Percentiles rank a stretch among this genome's conserved stretches.
phyloP scores from a whole-genome alignment of 1,140 invertebrate genomes.

The Drosophila malerkotliana region DNA sequence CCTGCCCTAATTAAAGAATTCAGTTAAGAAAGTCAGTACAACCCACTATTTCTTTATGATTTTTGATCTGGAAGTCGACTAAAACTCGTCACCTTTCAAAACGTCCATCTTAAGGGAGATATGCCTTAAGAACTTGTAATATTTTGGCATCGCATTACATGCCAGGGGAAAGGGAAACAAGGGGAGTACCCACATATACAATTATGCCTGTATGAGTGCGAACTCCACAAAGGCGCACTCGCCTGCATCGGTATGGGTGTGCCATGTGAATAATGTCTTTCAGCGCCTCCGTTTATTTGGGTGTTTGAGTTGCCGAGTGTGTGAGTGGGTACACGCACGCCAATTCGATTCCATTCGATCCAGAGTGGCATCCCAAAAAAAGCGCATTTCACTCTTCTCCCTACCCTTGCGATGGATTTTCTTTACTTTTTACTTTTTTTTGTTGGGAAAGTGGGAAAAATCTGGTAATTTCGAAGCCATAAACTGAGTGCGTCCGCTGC shows the following conservation, averaged over 20 bases:
- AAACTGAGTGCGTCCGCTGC: constrained; percentile 11
- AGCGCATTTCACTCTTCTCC: constrained; percentile 59
- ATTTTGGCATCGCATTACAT: constrained; percentile 78
- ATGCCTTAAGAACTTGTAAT: constrained; percentile 37
- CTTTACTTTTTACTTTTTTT: neutral
- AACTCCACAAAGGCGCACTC: constrained; percentile 37
- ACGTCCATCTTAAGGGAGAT: no score
- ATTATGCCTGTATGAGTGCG: constrained; percentile 16
- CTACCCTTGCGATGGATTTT: constrained; percentile 29
- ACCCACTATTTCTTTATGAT: no score
- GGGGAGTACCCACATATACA: constrained; percentile 1
- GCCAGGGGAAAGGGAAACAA: neutral
- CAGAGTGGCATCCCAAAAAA: constrained; percentile 50
- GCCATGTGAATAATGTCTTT: constrained; percentile 80
- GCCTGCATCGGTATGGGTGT: constrained; percentile 40
- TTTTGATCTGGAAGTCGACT: no score
- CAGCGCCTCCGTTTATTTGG: constrained; percentile 72
- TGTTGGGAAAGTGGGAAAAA: neutral
- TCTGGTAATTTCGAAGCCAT: constrained; percentile 35
- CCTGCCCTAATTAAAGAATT: no score
- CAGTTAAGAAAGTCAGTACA: no score
- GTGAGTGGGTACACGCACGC: constrained; percentile 35
- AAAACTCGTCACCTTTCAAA: neutral
- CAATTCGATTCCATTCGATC: constrained; percentile 16
- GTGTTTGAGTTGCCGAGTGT: constrained; percentile 14